Percentiles rank a stretch among this genome's conserved stretches.
Conservation (phyloP, 2,797 vertebrate species). For the Sphenodon punctatus region DNA sequence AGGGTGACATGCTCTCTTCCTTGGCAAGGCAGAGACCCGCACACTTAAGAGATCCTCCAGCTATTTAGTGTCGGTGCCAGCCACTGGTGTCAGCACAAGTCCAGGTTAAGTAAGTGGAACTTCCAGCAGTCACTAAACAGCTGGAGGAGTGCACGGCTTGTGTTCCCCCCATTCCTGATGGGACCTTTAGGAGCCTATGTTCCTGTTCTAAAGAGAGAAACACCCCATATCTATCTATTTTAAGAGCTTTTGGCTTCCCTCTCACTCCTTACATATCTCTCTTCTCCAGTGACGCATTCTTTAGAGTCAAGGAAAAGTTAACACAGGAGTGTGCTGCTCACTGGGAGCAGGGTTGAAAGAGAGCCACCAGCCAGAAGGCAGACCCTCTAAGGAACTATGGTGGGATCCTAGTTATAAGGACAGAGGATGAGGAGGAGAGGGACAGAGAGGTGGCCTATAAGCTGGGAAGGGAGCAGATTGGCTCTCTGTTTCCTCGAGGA, state of each 20-base stretch:
- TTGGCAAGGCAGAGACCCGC: too few species aligned
- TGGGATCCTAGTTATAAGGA: not conserved
- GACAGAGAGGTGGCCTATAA: not conserved
- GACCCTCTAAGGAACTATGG: not conserved
- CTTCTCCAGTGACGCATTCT: not conserved
- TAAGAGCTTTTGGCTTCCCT: too few species aligned
- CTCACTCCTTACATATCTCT: not conserved
- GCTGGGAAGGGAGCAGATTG: not conserved
- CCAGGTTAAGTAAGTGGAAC: too few species aligned
- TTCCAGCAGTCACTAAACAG: too few species aligned
- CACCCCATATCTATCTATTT: too few species aligned
- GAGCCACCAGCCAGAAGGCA: accelerated
- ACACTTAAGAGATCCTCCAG: too few species aligned
- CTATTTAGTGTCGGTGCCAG: too few species aligned
- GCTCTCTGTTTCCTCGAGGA: not conserved
- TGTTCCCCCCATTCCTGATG: not conserved
- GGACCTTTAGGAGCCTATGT: not conserved
- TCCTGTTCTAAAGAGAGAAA: too few species aligned
- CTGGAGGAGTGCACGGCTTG: not conserved
- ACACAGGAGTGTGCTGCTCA: not conserved
- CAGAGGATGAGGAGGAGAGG: not conserved
- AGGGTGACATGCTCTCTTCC: too few species aligned
- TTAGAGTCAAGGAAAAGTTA: not conserved
- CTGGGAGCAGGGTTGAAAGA: not conserved
- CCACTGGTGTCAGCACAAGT: too few species aligned